These are phyloP conservation scores for Noctilio leporinus DNA, from an alignment of 2,113 vertebrate species.

Conservation along the genomic window DNA sequence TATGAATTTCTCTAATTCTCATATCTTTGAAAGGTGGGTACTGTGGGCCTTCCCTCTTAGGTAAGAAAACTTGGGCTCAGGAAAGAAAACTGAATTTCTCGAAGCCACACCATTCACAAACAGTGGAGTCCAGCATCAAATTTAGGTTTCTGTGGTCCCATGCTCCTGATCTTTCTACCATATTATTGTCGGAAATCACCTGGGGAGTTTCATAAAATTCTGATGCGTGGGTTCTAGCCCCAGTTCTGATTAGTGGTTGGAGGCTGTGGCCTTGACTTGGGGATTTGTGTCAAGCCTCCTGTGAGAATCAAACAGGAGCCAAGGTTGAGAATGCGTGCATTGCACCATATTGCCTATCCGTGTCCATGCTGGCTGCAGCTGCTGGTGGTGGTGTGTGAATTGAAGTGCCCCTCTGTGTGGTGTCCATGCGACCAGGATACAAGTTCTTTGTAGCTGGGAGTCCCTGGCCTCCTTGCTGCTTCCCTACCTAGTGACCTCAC, in stretches of 20 bases:
- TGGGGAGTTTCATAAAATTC: not conserved
- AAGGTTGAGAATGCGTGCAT: not conserved
- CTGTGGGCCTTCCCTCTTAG: not conserved
- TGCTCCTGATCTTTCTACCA: not conserved
- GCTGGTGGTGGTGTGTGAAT: not conserved
- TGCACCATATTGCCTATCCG: fast-evolving
- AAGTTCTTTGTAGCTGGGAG: not conserved
- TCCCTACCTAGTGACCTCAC: not conserved
- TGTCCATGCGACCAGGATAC: not conserved
- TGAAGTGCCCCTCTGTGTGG: not conserved
- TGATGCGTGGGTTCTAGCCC: not conserved
- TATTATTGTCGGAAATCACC: not conserved
- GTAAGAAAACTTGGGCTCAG: not conserved
- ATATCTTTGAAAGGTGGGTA: not conserved
- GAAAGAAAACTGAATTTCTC: not conserved
- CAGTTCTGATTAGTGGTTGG: not conserved
- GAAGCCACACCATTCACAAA: not conserved
- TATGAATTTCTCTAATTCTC: not conserved
- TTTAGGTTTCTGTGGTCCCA: not conserved
- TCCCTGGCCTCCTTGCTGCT: not conserved
- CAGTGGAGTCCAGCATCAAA: not conserved
- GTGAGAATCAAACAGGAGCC: not conserved
- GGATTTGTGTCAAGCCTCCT: not conserved
- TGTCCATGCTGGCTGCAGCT: not conserved
- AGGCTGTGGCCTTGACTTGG: not conserved